Evolutionary conservation across 2,113 vertebrate genomes (phyloP), one percentile per base, ranked within the genome.

Genomic region (Okapia johnstoni): DNA sequence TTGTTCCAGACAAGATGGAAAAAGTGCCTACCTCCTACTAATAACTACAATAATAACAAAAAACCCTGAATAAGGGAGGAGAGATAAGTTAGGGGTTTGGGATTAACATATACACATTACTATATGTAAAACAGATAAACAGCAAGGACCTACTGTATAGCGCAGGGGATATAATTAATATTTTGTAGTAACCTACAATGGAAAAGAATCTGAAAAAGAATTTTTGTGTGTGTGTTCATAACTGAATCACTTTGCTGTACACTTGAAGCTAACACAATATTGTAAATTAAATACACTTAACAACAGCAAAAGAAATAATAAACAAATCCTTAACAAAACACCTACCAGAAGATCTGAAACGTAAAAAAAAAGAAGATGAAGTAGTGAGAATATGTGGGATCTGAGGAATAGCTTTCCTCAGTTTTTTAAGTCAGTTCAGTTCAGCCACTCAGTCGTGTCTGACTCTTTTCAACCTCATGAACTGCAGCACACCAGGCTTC

Each of bases 401-500:
- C 90, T 87, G 58, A 92, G 54, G 60, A 83, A 21, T 87, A 76
- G 40, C 14, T 58, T 91, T 66, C 40, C 55, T 36, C 15, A 0
- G 3, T 43, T 50, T 58, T 83, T 57, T 87, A 50, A 61, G 58
- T 60, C 60, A 61, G 60, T 61, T 63, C 7, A 16, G 7, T 63
- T 63, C 60, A 33, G 30, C 7, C 3, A 0, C 14, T 33, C 7
- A 63, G 60, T 33, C 7, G 0, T 63, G 1, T 63, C 30, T 0
- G 0, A 33, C 1, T 63, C 60, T 16, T 33, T 7, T 14, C 0
- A 0, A 63, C 30, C 6, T 2, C 14, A 16, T 63, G 14, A 14
- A 33, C 60, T 63, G 15, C 30, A 16, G 60, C 60, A 33, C 0
- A 0, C 60, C 60, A 63, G 60, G 60, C 14, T 3, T 63, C 60